Conservation (phyloP, 23 tunicate genomes). For the Halocynthia aurantium region DNA sequence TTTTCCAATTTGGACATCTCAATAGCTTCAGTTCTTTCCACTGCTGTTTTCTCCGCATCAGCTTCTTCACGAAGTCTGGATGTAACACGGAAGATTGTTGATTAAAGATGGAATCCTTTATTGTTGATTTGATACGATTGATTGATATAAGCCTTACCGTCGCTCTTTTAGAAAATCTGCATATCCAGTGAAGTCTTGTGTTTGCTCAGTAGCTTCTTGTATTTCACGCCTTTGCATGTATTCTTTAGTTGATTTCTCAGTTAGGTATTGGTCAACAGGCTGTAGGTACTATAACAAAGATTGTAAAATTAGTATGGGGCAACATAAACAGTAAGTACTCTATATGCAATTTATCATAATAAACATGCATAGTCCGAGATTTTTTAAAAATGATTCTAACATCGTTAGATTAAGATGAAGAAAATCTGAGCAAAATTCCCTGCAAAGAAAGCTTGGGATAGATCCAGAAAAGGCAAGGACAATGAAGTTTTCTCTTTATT, state of each 20-base stretch:
- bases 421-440: no score
- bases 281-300: conserved; percentile 42
- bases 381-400: no score
- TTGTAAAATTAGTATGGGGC: neutral
- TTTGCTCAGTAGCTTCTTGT: conserved; percentile 22
- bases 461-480: no score
- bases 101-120: neutral
- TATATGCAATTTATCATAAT: no score
- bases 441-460: no score
- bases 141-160: conserved; percentile 8
- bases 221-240: conserved; percentile 43
- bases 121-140: neutral
- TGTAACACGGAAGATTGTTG: neutral
- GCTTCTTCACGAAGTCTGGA: neutral
- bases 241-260: conserved; percentile 50
- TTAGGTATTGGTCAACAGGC: conserved; percentile 72
- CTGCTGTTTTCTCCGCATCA: neutral
- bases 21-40: neutral
- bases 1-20: conserved; percentile 16
- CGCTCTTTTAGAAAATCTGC: conserved; percentile 54
- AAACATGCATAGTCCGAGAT: no score
- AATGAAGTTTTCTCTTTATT: no score
- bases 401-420: no score
- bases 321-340: no score
- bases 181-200: conserved; percentile 51